A percentile compares a stretch with the other conserved stretches of the same genome.
These are phyloP conservation scores for Aleiodes sp. DNA, from an alignment of 1,140 invertebrate species.

Conservation along the genomic window DNA sequence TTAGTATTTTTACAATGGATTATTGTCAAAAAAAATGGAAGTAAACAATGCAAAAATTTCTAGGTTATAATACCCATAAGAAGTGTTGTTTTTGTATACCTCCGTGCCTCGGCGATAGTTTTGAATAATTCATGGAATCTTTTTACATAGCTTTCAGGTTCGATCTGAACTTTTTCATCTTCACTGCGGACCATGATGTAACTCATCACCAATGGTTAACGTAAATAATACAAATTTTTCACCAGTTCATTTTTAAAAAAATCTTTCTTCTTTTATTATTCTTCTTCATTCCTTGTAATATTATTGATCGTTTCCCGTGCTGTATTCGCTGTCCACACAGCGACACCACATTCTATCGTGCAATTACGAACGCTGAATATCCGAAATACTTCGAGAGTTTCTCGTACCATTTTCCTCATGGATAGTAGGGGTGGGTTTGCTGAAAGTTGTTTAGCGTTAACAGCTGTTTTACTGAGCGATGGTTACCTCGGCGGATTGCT, in stretches of 20 bases:
- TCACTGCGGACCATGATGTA: slow-evolving; percentile 57
- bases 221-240: slow-evolving; percentile 47
- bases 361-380: no score
- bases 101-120: slow-evolving; percentile 67
- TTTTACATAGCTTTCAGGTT: slow-evolving; percentile 68
- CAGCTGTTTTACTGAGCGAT: no score
- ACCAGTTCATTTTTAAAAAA: slow-evolving; percentile 61
- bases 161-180: slow-evolving; percentile 67
- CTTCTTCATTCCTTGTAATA: slow-evolving; percentile 36
- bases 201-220: slow-evolving; percentile 28
- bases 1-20: no score
- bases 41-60: slow-evolving; percentile 45
- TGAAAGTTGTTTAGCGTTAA: no score
- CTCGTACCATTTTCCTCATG: no score
- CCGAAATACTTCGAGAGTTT: no score
- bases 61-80: slow-evolving; percentile 51
- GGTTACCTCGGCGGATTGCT: no score
- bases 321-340: background rate
- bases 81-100: slow-evolving; percentile 57
- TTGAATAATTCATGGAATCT: slow-evolving; percentile 71
- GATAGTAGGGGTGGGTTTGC: no score
- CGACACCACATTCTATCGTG: no score
- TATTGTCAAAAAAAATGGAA: background rate
- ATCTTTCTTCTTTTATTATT: background rate
- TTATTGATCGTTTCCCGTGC: slow-evolving; percentile 60